Evolutionary conservation across 1,140 invertebrate genomes (phyloP).

Genomic region (Drosophila obscura): DNA sequence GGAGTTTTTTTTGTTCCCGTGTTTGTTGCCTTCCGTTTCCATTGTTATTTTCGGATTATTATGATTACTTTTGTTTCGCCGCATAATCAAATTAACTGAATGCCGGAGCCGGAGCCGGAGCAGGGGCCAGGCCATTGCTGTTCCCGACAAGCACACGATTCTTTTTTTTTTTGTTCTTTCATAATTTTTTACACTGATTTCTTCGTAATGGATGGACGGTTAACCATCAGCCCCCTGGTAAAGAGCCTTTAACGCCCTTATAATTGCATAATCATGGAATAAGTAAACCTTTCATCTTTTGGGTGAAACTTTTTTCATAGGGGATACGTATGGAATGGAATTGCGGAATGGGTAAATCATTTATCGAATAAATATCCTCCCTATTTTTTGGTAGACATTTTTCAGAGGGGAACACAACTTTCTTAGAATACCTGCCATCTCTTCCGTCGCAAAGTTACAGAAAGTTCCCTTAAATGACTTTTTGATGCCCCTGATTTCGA

Average conservation of each 20-base stretch:
- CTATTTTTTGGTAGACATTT: background rate
- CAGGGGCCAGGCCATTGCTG: constrained; percentile 1
- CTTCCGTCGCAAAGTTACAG: too few species aligned
- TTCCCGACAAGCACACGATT: constrained; percentile 21
- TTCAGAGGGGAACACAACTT: too few species aligned
- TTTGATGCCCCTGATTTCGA: constrained; percentile 69
- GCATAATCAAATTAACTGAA: constrained; percentile 78
- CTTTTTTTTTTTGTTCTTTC: constrained; percentile 16
- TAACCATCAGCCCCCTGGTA: constrained; percentile 5
- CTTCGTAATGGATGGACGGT: background rate
- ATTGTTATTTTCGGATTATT: constrained; percentile 78
- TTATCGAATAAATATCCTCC: background rate
- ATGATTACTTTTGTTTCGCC: constrained; percentile 76
- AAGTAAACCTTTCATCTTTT: background rate
- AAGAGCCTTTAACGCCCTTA: constrained; percentile 30
- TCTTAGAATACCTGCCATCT: too few species aligned
- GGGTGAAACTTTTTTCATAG: too few species aligned
- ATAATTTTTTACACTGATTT: constrained; percentile 27
- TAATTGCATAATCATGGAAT: constrained; percentile 57
- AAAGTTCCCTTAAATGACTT: constrained; percentile 56
- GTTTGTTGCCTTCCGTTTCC: constrained; percentile 57
- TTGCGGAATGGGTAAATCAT: too few species aligned
- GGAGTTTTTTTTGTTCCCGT: constrained; percentile 66
- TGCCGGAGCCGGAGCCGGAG: constrained; percentile 24
- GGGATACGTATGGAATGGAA: background rate